Percentiles rank a stretch among this genome's conserved stretches.
phyloP scores from a whole-genome alignment of 2,113 vertebrate species.

The mouse (Mus musculus) region GRCm39 chr5:24332501-24333000 shows the following conservation, averaged over 20 bases:
- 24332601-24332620: background rate
- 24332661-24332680: conserved; percentile 97
- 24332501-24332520: conserved; percentile 14
- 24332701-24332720: conserved; percentile 96
- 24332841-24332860: conserved; percentile 33
- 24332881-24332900: background rate
- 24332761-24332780: conserved; percentile 83
- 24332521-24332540: background rate
- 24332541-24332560: conserved; percentile 14
- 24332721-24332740: conserved; percentile 96
- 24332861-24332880: background rate
- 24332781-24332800: background rate
- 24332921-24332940: conserved; percentile 11
- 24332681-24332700: conserved; percentile 98
- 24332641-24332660: conserved; percentile 68
- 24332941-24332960: conserved; percentile 42
- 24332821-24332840: background rate
- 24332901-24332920: background rate
- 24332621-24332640: conserved; percentile 25
- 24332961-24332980: conserved; percentile 88
- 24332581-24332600: background rate
- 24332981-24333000: conserved; percentile 98
- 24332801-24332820: background rate
- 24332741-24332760: conserved; percentile 98
- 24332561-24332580: background rate